Conservation (phyloP, 2,113 vertebrate species). For the Urocolius indicus region DNA sequence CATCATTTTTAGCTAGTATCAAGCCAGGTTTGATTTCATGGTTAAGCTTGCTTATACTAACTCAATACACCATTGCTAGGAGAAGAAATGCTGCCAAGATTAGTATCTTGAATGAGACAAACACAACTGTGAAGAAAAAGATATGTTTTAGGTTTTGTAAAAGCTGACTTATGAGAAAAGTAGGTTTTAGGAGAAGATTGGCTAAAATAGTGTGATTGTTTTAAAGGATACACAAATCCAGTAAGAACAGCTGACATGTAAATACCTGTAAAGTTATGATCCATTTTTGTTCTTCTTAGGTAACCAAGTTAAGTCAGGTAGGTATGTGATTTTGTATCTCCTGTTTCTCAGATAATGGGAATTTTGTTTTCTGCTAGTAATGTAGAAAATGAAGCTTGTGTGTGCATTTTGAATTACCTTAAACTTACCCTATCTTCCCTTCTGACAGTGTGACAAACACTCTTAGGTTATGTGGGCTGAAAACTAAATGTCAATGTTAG, state of each 20-base stretch:
- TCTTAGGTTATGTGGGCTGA: neutral
- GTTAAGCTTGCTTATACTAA: neutral
- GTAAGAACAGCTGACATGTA: neutral
- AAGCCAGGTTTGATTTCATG: neutral
- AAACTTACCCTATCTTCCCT: neutral
- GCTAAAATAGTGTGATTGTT: neutral
- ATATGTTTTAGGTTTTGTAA: neutral
- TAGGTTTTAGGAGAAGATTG: neutral
- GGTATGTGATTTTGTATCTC: neutral
- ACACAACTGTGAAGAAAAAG: neutral
- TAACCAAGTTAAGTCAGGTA: neutral
- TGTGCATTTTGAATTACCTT: neutral
- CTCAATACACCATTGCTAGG: neutral
- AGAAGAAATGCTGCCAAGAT: neutral
- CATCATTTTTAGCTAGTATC: neutral
- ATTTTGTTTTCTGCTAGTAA: neutral
- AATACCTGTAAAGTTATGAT: neutral
- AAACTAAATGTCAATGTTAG: conserved; percentile 29
- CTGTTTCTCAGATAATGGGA: neutral
- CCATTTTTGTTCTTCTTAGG: neutral
- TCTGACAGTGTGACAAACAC: neutral
- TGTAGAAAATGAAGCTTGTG: neutral
- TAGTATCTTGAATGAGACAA: neutral
- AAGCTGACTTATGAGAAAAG: neutral
- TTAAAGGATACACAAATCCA: neutral